Evolutionary conservation across 2,113 vertebrate genomes (phyloP).

Genomic region (Odontesthes bonariensis): DNA sequence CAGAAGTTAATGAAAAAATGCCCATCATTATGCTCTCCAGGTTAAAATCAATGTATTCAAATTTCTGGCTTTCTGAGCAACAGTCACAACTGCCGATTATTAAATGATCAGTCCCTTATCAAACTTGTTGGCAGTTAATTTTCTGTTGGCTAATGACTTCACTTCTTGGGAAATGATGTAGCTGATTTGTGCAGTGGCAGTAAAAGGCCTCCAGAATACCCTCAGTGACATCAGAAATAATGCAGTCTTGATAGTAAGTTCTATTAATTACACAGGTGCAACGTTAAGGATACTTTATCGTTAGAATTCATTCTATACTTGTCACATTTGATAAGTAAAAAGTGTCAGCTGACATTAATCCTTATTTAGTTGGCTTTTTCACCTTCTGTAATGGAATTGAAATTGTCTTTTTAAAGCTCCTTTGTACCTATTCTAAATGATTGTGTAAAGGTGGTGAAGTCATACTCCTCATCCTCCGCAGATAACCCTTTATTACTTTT

Average conservation of each 20-base stretch:
- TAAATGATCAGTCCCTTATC: not conserved
- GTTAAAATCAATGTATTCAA: not conserved
- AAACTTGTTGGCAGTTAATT: not conserved
- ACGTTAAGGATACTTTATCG: not conserved
- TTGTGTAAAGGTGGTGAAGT: too few relatives aligned
- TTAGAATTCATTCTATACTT: not conserved
- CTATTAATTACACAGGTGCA: not conserved
- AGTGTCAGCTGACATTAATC: conserved; percentile 15
- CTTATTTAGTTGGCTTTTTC: not conserved
- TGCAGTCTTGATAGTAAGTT: not conserved
- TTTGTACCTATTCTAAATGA: too few relatives aligned
- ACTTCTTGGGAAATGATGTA: not conserved
- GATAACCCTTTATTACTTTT: conserved; percentile 1
- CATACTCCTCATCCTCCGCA: not conserved
- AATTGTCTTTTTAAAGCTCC: too few relatives aligned
- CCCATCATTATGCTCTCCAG: not conserved
- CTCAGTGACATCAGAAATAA: fast-evolving
- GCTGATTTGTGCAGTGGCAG: fast-evolving
- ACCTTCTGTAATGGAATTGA: not conserved
- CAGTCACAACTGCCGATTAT: not conserved
- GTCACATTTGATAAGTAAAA: conserved; percentile 11
- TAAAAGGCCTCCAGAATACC: not conserved
- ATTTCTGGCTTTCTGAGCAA: not conserved
- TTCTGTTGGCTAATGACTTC: not conserved
- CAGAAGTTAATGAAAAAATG: not conserved